Base-by-base conservation (phyloP, 2,113 vertebrate genomes). In the Semicossyphus pulcher region DNA sequence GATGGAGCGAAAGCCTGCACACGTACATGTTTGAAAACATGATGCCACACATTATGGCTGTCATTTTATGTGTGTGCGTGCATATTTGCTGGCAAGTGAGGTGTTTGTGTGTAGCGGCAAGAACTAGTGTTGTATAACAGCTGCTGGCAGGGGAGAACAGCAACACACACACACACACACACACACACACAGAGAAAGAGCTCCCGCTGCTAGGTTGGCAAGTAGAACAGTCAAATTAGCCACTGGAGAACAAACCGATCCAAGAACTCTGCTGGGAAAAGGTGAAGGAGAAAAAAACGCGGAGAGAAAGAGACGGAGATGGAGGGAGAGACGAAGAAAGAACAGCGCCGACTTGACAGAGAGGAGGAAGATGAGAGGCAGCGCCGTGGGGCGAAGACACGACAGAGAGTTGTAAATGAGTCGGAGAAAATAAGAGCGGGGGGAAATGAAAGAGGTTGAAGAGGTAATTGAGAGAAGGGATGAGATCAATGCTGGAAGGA, bases 161-260 rank as follows among this genome's bases (percentile, higher is more conserved):
- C 36, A 41, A 53, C 54, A 52, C 70, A 59, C 62, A 72, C 64
- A 62, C 73, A 62, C 72, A 67, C 73, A 79, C 71, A 81, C 73
- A 69, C 76, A 58, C 75, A 68, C 81, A 76, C 65, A 74, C 71
- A 59, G 71, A 72, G 47, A 62, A 25, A 54, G 20, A 69, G 25
- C 81, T 74, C 85, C 76, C 28, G 62, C 78, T 88, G 83, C 86
- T 86, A 75, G 83, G 78, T 54, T 87, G 87, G 89, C 85, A 91
- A 83, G 88, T 81, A 89, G 86, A 86, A 91, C 84, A 91, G 89
- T 90, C 90, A 92, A 92, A 92, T 92, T 88, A 91, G 89, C 84
- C 91, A 85, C 89, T 81, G 71, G 90, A 90, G 91, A 86, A 90
- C 76, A 72, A 79, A 84, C 68, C 62, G 53, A 86, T 82, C 75